These are phyloP conservation scores for Hermaeophaga mercurialis DNA, from an alignment of 2,888 invertebrate genomes.

Conservation along the genomic window DNA sequence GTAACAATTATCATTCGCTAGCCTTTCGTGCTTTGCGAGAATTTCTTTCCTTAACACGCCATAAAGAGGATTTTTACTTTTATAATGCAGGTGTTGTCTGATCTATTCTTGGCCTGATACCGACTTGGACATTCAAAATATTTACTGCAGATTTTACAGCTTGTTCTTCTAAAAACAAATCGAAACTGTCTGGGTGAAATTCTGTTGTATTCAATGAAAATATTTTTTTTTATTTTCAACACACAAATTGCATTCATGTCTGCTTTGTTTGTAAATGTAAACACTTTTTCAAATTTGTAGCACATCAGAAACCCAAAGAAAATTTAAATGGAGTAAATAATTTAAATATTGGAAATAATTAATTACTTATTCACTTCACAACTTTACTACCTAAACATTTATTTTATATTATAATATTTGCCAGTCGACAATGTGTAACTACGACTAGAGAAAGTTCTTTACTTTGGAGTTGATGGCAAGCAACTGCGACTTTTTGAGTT, in stretches of 20 bases:
- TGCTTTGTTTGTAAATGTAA: conserved; percentile 4
- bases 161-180: conserved; percentile 6
- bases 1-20: conserved; percentile 12
- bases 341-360: no score
- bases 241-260: neutral
- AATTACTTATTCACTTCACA: no score
- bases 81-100: conserved; percentile 25
- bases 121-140: neutral
- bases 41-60: conserved; percentile 9
- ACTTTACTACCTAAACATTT: no score
- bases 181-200: neutral
- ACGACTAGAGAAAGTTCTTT: no score
- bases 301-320: no score
- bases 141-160: conserved; percentile 14
- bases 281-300: no score
- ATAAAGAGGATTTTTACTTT: conserved; percentile 19
- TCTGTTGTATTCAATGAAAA: neutral
- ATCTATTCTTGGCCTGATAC: conserved; percentile 15
- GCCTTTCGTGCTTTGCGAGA: conserved; percentile 10
- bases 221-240: conserved; percentile 1
- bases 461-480: no score
- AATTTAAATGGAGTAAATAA: no score
- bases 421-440: no score
- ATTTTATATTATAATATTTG: no score
- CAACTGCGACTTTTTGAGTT: no score